Percentiles rank a stretch among this genome's conserved stretches.
phyloP scores from a whole-genome alignment of 2,888 invertebrate genomes.

The Drosophila kanekoi region DNA sequence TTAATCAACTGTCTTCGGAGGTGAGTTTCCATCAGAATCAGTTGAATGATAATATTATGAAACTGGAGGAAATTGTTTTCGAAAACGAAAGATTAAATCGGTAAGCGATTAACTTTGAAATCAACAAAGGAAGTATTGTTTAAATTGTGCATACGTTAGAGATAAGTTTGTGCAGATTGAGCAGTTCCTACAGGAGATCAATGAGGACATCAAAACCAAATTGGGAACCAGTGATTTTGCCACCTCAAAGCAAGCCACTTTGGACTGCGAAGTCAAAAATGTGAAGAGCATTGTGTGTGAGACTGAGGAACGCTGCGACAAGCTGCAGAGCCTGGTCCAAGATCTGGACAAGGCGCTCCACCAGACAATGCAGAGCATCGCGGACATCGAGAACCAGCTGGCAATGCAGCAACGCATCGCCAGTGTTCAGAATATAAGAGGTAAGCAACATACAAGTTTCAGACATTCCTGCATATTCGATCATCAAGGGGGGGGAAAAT shows the following conservation, averaged over 20 bases:
- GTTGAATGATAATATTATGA: slow-evolving; percentile 82
- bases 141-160: slow-evolving; percentile 45
- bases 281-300: slow-evolving; percentile 86
- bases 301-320: slow-evolving; percentile 86
- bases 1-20: slow-evolving; percentile 78
- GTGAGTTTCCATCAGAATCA: slow-evolving; percentile 79
- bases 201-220: slow-evolving; percentile 80
- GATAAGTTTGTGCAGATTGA: slow-evolving; percentile 82
- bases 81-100: slow-evolving; percentile 74
- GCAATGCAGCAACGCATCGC: slow-evolving; percentile 82
- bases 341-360: slow-evolving; percentile 84
- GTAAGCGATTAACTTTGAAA: slow-evolving; percentile 51
- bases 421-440: slow-evolving; percentile 83
- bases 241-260: slow-evolving; percentile 85
- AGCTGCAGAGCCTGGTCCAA: slow-evolving; percentile 84
- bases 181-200: slow-evolving; percentile 74
- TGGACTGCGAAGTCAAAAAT: slow-evolving; percentile 86
- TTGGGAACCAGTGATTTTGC: slow-evolving; percentile 81
- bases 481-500: too few relatives aligned
- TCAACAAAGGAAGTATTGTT: not conserved
- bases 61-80: slow-evolving; percentile 81
- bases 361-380: slow-evolving; percentile 85
- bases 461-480: too few relatives aligned
- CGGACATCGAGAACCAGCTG: slow-evolving; percentile 85
- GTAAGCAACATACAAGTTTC: slow-evolving; percentile 44